phyloP scores from a whole-genome alignment of 2,797 vertebrate species.

The Sebastes kiyomatsui region DNA sequence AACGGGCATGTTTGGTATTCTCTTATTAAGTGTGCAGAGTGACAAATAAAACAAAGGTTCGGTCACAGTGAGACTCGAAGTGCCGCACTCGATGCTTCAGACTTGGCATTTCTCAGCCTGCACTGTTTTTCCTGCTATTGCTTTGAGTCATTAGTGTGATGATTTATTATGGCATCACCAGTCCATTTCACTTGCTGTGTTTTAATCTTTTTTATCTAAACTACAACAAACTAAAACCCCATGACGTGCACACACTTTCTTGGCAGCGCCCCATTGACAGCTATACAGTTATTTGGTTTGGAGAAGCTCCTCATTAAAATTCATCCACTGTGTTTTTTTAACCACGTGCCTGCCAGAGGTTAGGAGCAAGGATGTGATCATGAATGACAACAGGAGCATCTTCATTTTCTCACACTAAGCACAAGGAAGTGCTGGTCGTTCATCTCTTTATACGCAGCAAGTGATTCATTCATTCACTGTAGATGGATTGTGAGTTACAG shows the following conservation, averaged over 20 bases:
- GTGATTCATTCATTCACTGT: neutral
- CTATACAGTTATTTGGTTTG: neutral
- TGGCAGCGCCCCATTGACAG: neutral
- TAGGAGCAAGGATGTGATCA: neutral
- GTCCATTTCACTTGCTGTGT: neutral
- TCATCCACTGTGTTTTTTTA: neutral
- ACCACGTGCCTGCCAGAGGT: neutral
- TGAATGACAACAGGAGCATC: neutral
- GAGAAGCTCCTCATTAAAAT: constrained; percentile 33
- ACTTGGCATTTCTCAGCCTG: neutral
- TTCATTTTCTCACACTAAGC: neutral
- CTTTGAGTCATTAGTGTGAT: neutral
- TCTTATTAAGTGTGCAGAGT: neutral
- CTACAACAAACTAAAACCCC: neutral
- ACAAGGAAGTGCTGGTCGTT: neutral
- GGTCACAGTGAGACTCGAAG: neutral
- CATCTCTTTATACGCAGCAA: neutral
- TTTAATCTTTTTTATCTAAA: neutral
- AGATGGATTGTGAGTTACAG: neutral
- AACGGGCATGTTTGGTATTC: neutral
- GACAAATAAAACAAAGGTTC: neutral
- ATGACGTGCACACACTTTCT: neutral
- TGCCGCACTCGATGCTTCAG: neutral
- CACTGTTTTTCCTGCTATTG: neutral
- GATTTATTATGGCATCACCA: neutral